These are phyloP conservation scores for Amphilophus citrinellus DNA, from an alignment of 2,113 vertebrate genomes.

Conservation along the genomic window DNA sequence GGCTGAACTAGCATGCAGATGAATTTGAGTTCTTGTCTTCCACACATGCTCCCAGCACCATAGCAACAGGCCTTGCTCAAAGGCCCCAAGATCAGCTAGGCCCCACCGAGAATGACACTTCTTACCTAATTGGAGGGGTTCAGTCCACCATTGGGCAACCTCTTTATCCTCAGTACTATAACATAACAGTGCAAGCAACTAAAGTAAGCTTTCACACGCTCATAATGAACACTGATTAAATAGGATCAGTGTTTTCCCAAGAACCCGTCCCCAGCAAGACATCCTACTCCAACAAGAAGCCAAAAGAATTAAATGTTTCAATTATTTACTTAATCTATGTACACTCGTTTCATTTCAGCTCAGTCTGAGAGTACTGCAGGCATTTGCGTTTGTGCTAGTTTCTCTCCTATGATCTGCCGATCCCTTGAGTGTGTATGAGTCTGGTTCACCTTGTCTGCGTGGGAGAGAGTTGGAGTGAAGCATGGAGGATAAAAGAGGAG, in stretches of 20 bases:
- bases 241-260: slow-evolving; percentile 25
- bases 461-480: not conserved
- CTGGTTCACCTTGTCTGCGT: not conserved
- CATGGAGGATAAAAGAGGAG: not conserved
- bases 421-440: slow-evolving; percentile 1
- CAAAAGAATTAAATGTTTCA: not conserved
- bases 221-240: slow-evolving; percentile 53
- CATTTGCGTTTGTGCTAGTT: slow-evolving; percentile 2
- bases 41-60: slow-evolving; percentile 48
- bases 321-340: slow-evolving; percentile 5
- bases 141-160: slow-evolving; percentile 8
- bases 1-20: slow-evolving; percentile 29
- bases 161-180: slow-evolving; percentile 25
- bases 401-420: slow-evolving; percentile 3
- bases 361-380: not conserved
- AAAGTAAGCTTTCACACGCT: slow-evolving; percentile 27
- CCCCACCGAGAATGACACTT: slow-evolving; percentile 46
- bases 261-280: no score
- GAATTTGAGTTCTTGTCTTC: slow-evolving; percentile 39
- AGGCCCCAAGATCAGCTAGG: slow-evolving; percentile 58
- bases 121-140: slow-evolving; percentile 65
- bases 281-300: not conserved
- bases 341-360: not conserved
- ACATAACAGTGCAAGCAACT: slow-evolving; percentile 31
- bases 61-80: slow-evolving; percentile 71